phyloP scores from a whole-genome alignment of 2,888 invertebrate species.

The Camponotus fellah region DNA sequence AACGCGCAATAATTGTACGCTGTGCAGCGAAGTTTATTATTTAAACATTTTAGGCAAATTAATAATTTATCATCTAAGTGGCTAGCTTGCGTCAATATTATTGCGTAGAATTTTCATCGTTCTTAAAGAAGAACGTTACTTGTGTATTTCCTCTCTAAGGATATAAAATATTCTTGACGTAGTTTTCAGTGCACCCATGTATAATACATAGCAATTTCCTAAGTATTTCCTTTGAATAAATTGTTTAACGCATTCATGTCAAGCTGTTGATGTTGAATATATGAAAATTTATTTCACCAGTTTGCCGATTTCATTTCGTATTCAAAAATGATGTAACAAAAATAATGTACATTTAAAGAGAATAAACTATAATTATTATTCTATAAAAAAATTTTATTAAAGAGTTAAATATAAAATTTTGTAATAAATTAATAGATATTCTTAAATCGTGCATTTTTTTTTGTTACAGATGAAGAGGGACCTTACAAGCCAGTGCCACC shows the following conservation, averaged over 20 bases:
- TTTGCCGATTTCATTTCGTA: not conserved
- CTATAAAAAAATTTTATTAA: not conserved
- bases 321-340: not conserved
- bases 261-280: constrained; percentile 4
- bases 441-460: not conserved
- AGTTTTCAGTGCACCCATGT: constrained; percentile 15
- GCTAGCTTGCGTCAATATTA: not conserved
- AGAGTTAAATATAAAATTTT: not conserved
- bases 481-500: constrained; percentile 88
- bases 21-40: not conserved
- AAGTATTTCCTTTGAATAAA: constrained; percentile 11
- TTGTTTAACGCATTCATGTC: constrained; percentile 36
- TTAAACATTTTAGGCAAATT: not conserved
- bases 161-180: not conserved
- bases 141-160: not conserved
- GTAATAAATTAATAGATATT: not conserved
- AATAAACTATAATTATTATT: not conserved
- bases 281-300: constrained; percentile 38
- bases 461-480: constrained; percentile 87
- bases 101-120: not conserved
- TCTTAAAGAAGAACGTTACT: not conserved
- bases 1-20: not conserved
- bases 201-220: constrained; percentile 47
- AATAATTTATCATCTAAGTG: not conserved
- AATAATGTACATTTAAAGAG: not conserved